Percentiles rank a stretch among this genome's conserved stretches.
Conservation (phyloP, 2,113 vertebrate genomes). For the Lucifuga dentata region DNA sequence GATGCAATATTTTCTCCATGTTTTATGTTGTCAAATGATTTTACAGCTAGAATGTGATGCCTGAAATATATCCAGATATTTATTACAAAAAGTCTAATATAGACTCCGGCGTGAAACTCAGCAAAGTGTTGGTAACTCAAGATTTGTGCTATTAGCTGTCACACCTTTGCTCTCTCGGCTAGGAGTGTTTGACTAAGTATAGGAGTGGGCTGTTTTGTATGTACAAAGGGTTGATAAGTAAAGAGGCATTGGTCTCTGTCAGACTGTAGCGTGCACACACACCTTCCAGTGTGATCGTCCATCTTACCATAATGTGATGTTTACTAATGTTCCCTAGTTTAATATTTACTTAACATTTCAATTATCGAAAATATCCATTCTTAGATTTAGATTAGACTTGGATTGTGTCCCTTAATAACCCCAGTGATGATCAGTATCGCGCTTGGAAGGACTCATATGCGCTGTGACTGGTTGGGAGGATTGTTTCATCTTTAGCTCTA, state of each 20-base stretch:
- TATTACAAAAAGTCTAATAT: too few species aligned
- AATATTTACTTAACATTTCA: conserved; percentile 4
- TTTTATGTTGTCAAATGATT: too few species aligned
- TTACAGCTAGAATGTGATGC: too few species aligned
- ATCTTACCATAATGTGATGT: conserved; percentile 37
- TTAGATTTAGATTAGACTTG: conserved; percentile 29
- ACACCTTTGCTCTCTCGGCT: not conserved
- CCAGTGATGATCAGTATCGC: conserved; percentile 86
- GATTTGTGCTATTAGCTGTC: conserved; percentile 9
- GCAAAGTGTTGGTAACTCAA: conserved; percentile 5
- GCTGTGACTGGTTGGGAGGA: conserved; percentile 71
- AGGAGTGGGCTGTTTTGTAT: conserved; percentile 26
- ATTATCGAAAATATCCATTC: not conserved
- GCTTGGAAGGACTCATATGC: conserved; percentile 83
- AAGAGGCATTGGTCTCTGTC: not conserved
- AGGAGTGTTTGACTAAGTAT: conserved; percentile 7
- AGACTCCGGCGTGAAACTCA: not conserved
- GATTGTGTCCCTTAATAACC: conserved; percentile 34
- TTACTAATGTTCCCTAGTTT: too few species aligned
- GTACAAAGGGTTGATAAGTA: conserved; percentile 34
- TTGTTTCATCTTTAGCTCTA: conserved; percentile 31
- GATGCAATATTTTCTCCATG: too few species aligned
- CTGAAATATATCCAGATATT: too few species aligned
- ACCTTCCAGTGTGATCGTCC: conserved; percentile 15
- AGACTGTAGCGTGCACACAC: not conserved